Conservation (phyloP, 2,797 vertebrate genomes). For the Meriones psammophilus region DNA sequence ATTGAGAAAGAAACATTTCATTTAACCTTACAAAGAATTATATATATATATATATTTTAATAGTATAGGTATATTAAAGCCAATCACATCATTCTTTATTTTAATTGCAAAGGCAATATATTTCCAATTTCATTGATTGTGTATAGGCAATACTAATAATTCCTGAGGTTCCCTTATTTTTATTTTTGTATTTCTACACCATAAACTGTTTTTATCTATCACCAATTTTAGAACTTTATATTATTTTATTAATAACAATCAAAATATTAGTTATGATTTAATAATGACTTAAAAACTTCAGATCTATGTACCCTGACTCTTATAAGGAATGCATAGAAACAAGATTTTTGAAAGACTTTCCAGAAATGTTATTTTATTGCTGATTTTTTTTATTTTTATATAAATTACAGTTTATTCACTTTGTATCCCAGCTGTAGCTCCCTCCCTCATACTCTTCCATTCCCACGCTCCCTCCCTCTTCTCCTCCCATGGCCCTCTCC, state of each 20-base stretch:
- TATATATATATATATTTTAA: not conserved
- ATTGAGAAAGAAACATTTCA: not conserved
- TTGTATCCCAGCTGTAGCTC: no score
- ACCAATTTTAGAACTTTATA: not conserved
- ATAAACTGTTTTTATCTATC: not conserved
- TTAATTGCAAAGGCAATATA: no score
- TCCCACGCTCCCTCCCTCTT: no score
- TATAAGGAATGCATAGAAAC: not conserved
- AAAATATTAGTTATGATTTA: not conserved
- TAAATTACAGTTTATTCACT: no score
- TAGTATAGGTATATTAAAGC: not conserved
- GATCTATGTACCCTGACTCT: not conserved
- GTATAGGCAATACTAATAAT: not conserved
- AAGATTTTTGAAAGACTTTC: slow-evolving; percentile 5
- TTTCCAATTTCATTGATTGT: not conserved
- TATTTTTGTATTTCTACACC: not conserved
- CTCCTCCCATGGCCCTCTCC: no score
- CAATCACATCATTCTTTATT: not conserved
- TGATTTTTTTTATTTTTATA: no score
- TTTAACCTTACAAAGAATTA: not conserved
- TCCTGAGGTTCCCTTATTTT: not conserved
- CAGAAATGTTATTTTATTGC: not conserved
- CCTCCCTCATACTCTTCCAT: no score
- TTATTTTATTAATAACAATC: slow-evolving; percentile 14
- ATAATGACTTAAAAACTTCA: not conserved